Evolutionary conservation across 2,888 invertebrate genomes (phyloP).

Genomic region (Drosophila subsilvestris): DNA sequence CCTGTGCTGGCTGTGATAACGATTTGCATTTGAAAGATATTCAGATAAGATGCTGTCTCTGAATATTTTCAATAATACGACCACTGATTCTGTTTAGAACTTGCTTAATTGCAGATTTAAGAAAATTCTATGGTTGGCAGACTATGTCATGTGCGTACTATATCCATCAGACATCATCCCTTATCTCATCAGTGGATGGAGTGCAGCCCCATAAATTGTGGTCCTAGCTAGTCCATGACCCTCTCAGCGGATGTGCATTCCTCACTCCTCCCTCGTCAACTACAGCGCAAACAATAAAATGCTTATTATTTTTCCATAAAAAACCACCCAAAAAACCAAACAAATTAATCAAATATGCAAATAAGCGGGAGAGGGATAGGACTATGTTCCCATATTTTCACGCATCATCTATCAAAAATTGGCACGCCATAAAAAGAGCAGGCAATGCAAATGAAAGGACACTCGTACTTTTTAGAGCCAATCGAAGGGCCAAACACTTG

Average conservation of each 20-base stretch:
- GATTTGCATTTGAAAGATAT: slow-evolving; percentile 39
- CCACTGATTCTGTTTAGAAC: too few species aligned
- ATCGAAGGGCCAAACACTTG: slow-evolving; percentile 58
- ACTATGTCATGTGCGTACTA: too few species aligned
- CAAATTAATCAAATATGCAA: slow-evolving; percentile 80
- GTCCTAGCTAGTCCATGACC: not conserved
- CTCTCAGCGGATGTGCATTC: not conserved
- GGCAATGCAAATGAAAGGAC: slow-evolving; percentile 54
- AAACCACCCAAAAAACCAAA: slow-evolving; percentile 71
- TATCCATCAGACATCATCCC: not conserved
- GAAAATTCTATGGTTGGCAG: not conserved
- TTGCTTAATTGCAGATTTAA: not conserved
- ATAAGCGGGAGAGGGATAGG: slow-evolving; percentile 51
- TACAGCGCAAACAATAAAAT: slow-evolving; percentile 47
- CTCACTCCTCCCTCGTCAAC: slow-evolving; percentile 10
- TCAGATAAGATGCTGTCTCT: slow-evolving; percentile 16
- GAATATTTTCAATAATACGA: slow-evolving; percentile 7
- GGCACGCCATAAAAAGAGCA: slow-evolving; percentile 66
- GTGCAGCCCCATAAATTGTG: slow-evolving; percentile 14
- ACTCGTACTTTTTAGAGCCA: slow-evolving; percentile 54
- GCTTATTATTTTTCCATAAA: slow-evolving; percentile 76
- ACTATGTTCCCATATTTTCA: slow-evolving; percentile 53
- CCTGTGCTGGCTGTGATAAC: not conserved
- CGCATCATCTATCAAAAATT: slow-evolving; percentile 77
- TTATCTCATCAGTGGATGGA: not conserved